Conservation (phyloP, 2,113 vertebrate genomes). For the Fulica atra region DNA sequence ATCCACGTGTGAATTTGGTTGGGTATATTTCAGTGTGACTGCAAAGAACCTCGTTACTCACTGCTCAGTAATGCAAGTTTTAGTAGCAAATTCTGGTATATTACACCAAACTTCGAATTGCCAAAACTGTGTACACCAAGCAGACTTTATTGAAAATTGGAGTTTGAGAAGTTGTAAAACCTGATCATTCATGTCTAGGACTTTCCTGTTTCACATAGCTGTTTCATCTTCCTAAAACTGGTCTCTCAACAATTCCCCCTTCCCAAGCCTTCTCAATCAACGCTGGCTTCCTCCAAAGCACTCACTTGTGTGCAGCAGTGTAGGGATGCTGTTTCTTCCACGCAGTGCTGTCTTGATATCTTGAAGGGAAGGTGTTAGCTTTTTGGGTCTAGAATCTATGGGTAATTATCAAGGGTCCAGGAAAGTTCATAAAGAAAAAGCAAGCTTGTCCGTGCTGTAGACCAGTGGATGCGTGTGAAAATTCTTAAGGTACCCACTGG, state of each 20-base stretch:
- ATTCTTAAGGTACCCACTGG: background rate
- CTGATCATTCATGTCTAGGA: background rate
- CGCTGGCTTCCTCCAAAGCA: background rate
- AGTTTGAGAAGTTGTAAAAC: background rate
- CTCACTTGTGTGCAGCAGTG: background rate
- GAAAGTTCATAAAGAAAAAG: background rate
- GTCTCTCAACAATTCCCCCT: background rate
- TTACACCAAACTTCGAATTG: background rate
- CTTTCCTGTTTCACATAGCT: background rate
- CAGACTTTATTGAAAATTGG: background rate
- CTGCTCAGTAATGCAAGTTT: background rate
- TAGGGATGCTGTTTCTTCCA: background rate
- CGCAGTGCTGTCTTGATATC: rapidly evolving
- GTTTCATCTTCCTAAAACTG: background rate
- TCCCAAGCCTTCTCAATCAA: background rate
- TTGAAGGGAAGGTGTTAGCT: background rate
- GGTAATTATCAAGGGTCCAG: background rate
- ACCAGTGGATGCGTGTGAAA: background rate
- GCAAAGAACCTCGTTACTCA: background rate
- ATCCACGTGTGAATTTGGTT: background rate
- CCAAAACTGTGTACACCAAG: background rate
- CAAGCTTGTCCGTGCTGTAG: background rate
- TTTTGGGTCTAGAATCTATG: background rate
- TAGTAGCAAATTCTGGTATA: background rate
- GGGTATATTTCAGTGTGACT: background rate